Conservation (phyloP, 2,888 invertebrate genomes). For the Athetis lepigone region DNA sequence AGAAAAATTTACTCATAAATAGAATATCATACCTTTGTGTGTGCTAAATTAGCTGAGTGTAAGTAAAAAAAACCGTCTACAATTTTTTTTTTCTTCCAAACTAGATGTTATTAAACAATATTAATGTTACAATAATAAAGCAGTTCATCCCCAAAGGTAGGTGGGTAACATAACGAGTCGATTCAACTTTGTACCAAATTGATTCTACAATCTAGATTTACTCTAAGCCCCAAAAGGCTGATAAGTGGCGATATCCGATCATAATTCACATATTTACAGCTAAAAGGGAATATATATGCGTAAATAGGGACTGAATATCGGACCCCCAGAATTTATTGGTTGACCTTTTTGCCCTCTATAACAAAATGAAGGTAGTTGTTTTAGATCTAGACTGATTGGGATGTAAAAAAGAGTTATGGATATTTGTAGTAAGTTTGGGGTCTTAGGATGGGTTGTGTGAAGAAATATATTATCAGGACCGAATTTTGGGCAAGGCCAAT, state of each 20-base stretch:
- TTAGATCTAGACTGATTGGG: conserved; percentile 35
- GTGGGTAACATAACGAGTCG: background rate
- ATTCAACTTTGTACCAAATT: conserved; percentile 22
- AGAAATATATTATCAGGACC: background rate
- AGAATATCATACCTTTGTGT: too few species aligned
- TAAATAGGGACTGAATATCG: conserved; percentile 43
- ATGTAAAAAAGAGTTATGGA: conserved; percentile 32
- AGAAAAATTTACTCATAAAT: too few species aligned
- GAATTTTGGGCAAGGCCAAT: background rate
- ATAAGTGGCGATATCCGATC: conserved; percentile 49
- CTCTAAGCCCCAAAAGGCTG: conserved; percentile 37
- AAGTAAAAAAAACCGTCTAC: too few species aligned
- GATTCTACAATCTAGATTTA: conserved; percentile 50
- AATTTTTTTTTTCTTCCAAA: too few species aligned
- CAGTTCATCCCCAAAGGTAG: background rate
- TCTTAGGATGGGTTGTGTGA: background rate
- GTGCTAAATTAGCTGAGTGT: too few species aligned
- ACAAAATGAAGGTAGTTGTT: conserved; percentile 42
- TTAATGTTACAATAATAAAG: background rate
- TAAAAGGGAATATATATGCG: conserved; percentile 49
- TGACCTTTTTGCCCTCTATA: conserved; percentile 65
- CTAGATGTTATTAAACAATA: too few species aligned
- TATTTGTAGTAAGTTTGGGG: conserved; percentile 1
- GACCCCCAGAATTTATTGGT: conserved; percentile 56
- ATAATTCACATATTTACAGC: conserved; percentile 52